Evolutionary conservation across 2,888 invertebrate species (phyloP), one percentile per base, ranked within the genome.

Genomic region (Seladonia tumulorum): DNA sequence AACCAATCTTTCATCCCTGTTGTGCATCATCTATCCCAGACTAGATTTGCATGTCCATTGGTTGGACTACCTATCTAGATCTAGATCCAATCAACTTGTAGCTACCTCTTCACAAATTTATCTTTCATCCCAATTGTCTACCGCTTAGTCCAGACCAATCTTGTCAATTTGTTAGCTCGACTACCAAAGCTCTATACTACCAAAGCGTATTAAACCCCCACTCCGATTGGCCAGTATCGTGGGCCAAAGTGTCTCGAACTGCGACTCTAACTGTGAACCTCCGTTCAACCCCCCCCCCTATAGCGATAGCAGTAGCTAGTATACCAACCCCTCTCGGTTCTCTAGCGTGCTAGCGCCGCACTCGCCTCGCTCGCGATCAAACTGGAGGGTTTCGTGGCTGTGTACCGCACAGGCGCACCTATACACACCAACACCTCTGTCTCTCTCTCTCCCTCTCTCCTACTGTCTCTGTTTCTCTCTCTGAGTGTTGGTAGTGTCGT

Each of bases 381-480:
- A 76, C 76, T 60, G 73, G 35, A 75, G 68, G 53, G 22, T 60
- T 49, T n/a, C 63, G 57, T 66, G 29, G 16, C 57, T 68, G 85
- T 85, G 78, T 83, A 53, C 53, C 75, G 84, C 84, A 82, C 83
- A 82, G 75, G 76, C 84, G 79, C 79, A 68, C 68, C 29, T 29
- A 66, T 47, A 72, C 77, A 73, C 86, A 76, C 47, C 16, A 18
- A 2, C 25, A 18, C 66, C 35, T 12, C 18, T 10, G 3, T 22
- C 12, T 22, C 8, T 35, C 25, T n/a, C 25, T 16, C 14, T 5
- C 25, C 0, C 60, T 12, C 60, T n/a, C 25, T 60, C 25, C 14
- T 4, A 10, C 14, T 60, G 22, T 25, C 60, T 25, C 25, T 60
- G 10, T 22, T 22, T 53, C 22, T 53, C 8, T 22, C 2, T 53